Conservation (phyloP, 2,888 invertebrate genomes). For the Gisinianus flammeolus region DNA sequence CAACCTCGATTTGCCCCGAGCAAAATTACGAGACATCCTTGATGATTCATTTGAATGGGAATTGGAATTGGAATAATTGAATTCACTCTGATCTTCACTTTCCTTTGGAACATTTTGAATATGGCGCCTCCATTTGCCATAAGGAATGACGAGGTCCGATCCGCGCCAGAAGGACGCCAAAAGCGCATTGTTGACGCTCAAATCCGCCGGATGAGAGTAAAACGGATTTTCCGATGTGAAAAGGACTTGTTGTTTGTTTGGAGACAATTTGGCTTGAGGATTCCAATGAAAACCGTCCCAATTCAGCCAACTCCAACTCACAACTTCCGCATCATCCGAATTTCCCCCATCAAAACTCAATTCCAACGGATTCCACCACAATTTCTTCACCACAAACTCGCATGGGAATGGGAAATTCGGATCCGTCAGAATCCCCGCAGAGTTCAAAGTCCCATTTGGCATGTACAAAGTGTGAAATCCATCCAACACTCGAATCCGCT, state of each 20-base stretch:
- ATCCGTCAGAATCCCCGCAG: background rate
- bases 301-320: too few species aligned
- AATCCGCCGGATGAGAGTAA: background rate
- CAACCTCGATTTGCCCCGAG: slow-evolving; percentile 50
- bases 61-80: too few species aligned
- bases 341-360: too few species aligned
- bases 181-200: background rate
- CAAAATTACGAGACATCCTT: slow-evolving; percentile 37
- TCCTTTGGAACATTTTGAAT: too few species aligned
- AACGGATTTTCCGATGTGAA: background rate
- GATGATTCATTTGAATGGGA: background rate
- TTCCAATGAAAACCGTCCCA: too few species aligned
- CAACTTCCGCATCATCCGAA: too few species aligned
- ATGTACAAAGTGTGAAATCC: background rate
- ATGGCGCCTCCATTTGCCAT: background rate
- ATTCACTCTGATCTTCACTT: too few species aligned
- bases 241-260: background rate
- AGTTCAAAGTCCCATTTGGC: background rate
- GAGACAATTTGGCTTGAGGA: background rate
- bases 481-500: background rate
- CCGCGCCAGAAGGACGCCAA: background rate
- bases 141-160: background rate
- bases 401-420: too few species aligned
- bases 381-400: too few species aligned
- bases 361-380: too few species aligned